These are phyloP conservation scores for Chlorops oryzae DNA, from an alignment of 1,140 invertebrate species.

Conservation along the genomic window DNA sequence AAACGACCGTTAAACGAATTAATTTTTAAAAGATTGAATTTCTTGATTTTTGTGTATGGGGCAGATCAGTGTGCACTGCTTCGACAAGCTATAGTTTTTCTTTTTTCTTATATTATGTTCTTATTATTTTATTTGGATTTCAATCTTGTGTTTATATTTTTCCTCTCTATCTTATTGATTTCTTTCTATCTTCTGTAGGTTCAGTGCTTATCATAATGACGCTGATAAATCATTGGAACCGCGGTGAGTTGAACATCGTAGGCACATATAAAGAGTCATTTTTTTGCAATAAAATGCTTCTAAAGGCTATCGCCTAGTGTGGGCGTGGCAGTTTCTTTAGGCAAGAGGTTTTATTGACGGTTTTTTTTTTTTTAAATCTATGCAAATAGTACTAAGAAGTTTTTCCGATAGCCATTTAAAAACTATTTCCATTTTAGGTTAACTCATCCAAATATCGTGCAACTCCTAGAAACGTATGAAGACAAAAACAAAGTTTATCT, in stretches of 20 bases:
- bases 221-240: slow-evolving; percentile 39
- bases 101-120: no score
- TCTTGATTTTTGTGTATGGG: no score
- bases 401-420: slow-evolving; percentile 1
- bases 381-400: no score
- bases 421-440: slow-evolving; percentile 60
- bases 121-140: no score
- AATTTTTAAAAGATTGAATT: no score
- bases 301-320: no score
- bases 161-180: not conserved
- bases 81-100: no score
- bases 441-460: slow-evolving; percentile 98
- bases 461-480: slow-evolving; percentile 95
- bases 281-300: not conserved
- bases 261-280: not conserved
- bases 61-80: no score
- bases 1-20: no score
- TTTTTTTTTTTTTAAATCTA: no score
- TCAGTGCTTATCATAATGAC: slow-evolving; percentile 47
- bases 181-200: slow-evolving; percentile 35
- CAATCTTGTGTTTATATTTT: no score
- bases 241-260: slow-evolving; percentile 38
- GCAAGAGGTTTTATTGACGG: not conserved
- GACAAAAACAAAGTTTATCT: slow-evolving; percentile 97
- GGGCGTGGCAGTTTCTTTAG: no score